These are phyloP conservation scores for Notothenia rossii DNA, from an alignment of 2,113 vertebrate genomes.

Conservation along the genomic window DNA sequence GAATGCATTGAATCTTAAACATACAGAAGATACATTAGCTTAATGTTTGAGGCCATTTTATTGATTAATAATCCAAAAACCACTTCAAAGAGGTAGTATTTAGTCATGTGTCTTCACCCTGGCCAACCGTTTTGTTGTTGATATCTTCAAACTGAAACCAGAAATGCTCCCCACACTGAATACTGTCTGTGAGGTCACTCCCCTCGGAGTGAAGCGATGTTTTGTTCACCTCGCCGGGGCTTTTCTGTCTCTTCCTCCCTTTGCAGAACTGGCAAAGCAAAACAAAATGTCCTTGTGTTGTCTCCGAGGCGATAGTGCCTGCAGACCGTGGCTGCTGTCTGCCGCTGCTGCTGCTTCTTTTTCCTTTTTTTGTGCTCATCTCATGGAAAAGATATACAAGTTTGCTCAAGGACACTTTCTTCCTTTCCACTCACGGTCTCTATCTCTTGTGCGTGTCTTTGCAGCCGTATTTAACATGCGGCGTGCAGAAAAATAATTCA, in stretches of 20 bases:
- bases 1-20: constrained; percentile 18
- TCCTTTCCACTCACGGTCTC: constrained; percentile 22
- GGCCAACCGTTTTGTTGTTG: neutral
- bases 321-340: constrained; percentile 61
- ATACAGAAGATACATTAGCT: constrained; percentile 20
- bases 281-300: constrained; percentile 80
- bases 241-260: constrained; percentile 41
- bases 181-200: constrained; percentile 47
- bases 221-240: constrained; percentile 46
- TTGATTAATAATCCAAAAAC: constrained; percentile 2
- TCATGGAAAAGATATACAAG: constrained; percentile 70
- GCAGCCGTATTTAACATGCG: constrained; percentile 56
- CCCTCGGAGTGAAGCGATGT: constrained; percentile 41
- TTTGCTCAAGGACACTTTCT: constrained; percentile 73
- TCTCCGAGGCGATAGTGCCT: constrained; percentile 69
- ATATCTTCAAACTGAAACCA: constrained; percentile 10
- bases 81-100: neutral
- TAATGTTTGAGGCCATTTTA: constrained; percentile 25
- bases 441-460: constrained; percentile 30
- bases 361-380: constrained; percentile 34
- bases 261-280: constrained; percentile 68
- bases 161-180: constrained; percentile 8
- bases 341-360: constrained; percentile 9
- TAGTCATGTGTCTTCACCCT: neutral
- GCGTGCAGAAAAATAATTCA: constrained; percentile 58